Percentiles rank a stretch among this genome's conserved stretches.
phyloP scores from a whole-genome alignment of 2,113 vertebrate genomes.

The Lampris megalopsis region DNA sequence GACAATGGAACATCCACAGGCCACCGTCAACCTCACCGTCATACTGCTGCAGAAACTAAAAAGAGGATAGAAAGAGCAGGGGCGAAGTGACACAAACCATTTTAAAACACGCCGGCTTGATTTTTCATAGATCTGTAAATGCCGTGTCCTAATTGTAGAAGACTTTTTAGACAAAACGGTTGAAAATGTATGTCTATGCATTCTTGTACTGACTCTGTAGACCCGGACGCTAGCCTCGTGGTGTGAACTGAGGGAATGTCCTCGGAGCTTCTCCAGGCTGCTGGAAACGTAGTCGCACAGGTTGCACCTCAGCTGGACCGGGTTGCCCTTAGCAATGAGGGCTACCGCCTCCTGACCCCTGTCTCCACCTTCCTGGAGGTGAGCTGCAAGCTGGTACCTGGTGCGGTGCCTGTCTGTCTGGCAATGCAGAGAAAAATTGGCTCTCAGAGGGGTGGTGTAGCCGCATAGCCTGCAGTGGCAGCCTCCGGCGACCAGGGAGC shows the following conservation, averaged over 20 bases:
- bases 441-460: constrained; percentile 97
- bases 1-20: constrained; percentile 94
- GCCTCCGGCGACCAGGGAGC: constrained; percentile 91
- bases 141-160: not conserved
- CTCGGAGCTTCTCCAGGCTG: constrained; percentile 95
- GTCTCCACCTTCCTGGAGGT: constrained; percentile 93
- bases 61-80: constrained; percentile 17
- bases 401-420: constrained; percentile 88
- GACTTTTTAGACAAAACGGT: not conserved
- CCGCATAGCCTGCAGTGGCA: constrained; percentile 96
- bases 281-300: constrained; percentile 96
- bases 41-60: constrained; percentile 95
- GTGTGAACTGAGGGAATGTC: constrained; percentile 92
- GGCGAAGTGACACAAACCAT: not conserved
- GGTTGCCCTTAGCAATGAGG: constrained; percentile 95
- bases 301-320: constrained; percentile 94
- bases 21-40: constrained; percentile 92
- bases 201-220: constrained; percentile 89
- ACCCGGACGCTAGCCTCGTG: constrained; percentile 95
- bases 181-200: not conserved
- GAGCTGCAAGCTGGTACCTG: constrained; percentile 96
- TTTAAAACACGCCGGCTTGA: not conserved
- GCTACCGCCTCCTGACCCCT: constrained; percentile 89
- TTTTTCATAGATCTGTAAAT: not conserved
- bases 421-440: constrained; percentile 95